Evolutionary conservation across 2,797 vertebrate genomes (phyloP).

Genomic region (Dallia pectoralis): DNA sequence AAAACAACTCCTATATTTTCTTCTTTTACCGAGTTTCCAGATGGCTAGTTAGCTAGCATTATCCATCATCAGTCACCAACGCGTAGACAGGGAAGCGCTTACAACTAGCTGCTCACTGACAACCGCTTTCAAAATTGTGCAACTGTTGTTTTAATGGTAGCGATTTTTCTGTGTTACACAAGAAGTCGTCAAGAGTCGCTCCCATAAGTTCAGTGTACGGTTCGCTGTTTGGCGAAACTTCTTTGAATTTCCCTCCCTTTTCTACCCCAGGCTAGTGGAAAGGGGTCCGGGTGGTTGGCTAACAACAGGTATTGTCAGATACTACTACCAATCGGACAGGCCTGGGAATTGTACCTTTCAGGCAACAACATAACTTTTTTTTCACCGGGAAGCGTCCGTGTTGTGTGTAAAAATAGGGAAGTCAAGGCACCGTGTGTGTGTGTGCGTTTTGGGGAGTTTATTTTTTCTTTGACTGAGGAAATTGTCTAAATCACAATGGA

Average conservation of each 20-base stretch:
- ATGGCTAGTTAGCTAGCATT: conserved; percentile 14
- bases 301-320: too few relatives aligned
- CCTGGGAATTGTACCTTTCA: neutral
- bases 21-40: neutral
- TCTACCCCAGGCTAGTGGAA: conserved; percentile 17
- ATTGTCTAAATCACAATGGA: conserved; percentile 68
- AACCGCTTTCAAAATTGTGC: neutral
- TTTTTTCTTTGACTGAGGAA: conserved; percentile 40
- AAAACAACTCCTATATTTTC: too few relatives aligned
- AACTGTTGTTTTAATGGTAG: neutral
- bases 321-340: too few relatives aligned
- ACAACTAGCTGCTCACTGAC: conserved; percentile 18
- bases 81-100: conserved; percentile 10
- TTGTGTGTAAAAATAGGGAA: neutral
- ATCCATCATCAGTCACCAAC: conserved; percentile 17
- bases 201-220: neutral
- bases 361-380: neutral
- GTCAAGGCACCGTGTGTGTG: conserved; percentile 4
- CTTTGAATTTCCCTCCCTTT: conserved; percentile 83
- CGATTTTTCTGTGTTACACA: neutral
- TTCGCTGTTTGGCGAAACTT: conserved; percentile 33
- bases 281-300: conserved; percentile 1
- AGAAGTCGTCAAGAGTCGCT: too few relatives aligned
- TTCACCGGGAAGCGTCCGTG: neutral
- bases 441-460: conserved; percentile 18